Evolutionary conservation across 2,113 vertebrate species (phyloP).

Genomic region (Myrmecophaga tridactyla): DNA sequence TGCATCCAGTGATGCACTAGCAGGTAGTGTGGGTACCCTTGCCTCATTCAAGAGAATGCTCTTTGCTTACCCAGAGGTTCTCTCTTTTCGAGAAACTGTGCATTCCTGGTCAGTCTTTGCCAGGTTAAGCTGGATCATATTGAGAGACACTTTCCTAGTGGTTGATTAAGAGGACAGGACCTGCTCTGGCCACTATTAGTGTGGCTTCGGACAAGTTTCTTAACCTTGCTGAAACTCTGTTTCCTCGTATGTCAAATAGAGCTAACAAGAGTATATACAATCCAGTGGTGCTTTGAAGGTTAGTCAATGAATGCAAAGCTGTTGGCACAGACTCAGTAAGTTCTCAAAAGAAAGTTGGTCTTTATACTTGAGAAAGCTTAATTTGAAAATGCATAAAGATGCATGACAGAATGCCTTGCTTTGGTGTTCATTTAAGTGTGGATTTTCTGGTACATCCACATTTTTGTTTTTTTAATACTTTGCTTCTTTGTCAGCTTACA

Average conservation of each 20-base stretch:
- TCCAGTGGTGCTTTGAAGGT: not conserved
- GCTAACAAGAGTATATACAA: not conserved
- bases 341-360: not conserved
- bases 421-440: not conserved
- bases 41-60: not conserved
- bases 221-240: not conserved
- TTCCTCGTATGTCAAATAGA: not conserved
- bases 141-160: not conserved
- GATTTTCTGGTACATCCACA: not conserved
- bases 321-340: not conserved
- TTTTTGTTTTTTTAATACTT: not conserved
- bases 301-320: not conserved
- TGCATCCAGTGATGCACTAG: not conserved
- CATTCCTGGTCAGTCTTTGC: not conserved
- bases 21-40: not conserved
- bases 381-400: not conserved
- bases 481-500: not conserved
- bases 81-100: not conserved
- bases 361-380: not conserved
- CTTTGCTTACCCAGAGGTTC: not conserved
- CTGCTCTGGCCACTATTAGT: not conserved
- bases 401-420: not conserved
- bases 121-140: not conserved
- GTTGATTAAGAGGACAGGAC: not conserved
- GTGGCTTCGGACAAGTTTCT: not conserved